A percentile compares a stretch with the other conserved stretches of the same genome.
Conservation (phyloP, 1,140 invertebrate genomes). For the Hestina assimilis region DNA sequence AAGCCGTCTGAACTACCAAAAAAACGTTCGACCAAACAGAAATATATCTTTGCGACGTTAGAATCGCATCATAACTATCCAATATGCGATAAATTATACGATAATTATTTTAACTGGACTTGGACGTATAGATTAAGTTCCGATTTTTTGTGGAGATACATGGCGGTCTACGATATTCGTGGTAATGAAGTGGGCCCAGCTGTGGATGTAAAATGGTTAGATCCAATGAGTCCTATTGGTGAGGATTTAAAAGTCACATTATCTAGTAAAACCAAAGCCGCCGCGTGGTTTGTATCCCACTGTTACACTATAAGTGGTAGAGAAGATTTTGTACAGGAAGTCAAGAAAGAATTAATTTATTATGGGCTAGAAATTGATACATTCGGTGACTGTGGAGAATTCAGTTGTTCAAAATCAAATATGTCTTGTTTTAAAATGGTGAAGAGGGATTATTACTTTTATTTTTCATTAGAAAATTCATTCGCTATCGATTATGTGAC, state of each 20-base stretch:
- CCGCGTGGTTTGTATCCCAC: slow-evolving; percentile 49
- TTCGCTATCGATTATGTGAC: slow-evolving; percentile 41
- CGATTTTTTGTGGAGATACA: slow-evolving; percentile 80
- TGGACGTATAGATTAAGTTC: slow-evolving; percentile 83
- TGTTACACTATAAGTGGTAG: slow-evolving; percentile 36
- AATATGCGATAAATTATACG: slow-evolving; percentile 34
- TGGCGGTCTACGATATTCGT: slow-evolving; percentile 46
- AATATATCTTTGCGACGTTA: slow-evolving; percentile 59
- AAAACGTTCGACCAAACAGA: slow-evolving; percentile 41
- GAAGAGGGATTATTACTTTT: slow-evolving; percentile 39
- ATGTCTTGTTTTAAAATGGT: slow-evolving; percentile 30
- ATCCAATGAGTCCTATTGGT: slow-evolving; percentile 44
- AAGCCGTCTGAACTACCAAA: slow-evolving; percentile 30
- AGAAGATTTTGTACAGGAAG: slow-evolving; percentile 29
- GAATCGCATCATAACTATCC: slow-evolving; percentile 58
- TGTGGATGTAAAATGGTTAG: slow-evolving; percentile 44
- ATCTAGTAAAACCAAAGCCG: slow-evolving; percentile 41
- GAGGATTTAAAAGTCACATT: slow-evolving; percentile 41
- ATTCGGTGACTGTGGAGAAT: slow-evolving; percentile 35
- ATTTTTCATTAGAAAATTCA: slow-evolving; percentile 38
- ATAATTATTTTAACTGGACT: slow-evolving; percentile 81
- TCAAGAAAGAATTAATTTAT: slow-evolving; percentile 26
- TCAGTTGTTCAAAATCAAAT: slow-evolving; percentile 28
- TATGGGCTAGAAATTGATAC: slow-evolving; percentile 29
- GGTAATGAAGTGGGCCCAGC: slow-evolving; percentile 50